A percentile compares a stretch with the other conserved stretches of the same genome.
Conservation (phyloP, 2,797 vertebrate genomes). For the Tamandua tetradactyla region DNA sequence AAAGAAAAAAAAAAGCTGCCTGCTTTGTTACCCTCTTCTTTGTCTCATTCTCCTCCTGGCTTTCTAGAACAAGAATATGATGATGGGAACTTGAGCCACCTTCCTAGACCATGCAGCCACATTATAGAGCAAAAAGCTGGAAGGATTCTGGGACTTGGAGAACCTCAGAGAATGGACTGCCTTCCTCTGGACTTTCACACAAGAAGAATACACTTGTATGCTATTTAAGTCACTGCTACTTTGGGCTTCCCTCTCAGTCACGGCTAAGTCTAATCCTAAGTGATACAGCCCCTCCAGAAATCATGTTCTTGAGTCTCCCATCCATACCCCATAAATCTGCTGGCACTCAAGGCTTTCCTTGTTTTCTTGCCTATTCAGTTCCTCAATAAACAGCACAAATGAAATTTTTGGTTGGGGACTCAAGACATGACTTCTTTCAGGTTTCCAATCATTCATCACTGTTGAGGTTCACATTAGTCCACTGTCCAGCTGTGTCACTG, state of each 20-base stretch:
- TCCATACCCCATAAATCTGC: neutral
- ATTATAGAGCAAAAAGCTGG: neutral
- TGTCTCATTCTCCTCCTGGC: neutral
- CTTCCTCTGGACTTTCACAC: neutral
- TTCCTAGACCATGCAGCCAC: neutral
- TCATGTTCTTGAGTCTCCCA: neutral
- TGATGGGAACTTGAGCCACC: neutral
- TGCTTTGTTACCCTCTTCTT: too few relatives aligned
- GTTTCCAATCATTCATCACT: neutral
- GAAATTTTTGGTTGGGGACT: neutral
- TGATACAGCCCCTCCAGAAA: neutral
- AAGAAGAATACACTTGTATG: neutral
- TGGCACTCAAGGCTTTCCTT: neutral
- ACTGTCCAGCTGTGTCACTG: neutral
- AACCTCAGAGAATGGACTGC: neutral
- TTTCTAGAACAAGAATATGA: slow-evolving; percentile 9
- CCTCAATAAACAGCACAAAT: neutral
- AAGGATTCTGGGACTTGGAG: neutral
- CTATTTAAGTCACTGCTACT: neutral
- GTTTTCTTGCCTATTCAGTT: slow-evolving; percentile 3
- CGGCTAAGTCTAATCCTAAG: neutral
- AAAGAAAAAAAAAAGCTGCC: too few relatives aligned
- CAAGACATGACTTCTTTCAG: neutral
- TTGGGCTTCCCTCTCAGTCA: neutral
- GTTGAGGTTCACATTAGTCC: neutral